Base-by-base conservation (phyloP, 2,888 invertebrate species). In the Xylophagus ater region DNA sequence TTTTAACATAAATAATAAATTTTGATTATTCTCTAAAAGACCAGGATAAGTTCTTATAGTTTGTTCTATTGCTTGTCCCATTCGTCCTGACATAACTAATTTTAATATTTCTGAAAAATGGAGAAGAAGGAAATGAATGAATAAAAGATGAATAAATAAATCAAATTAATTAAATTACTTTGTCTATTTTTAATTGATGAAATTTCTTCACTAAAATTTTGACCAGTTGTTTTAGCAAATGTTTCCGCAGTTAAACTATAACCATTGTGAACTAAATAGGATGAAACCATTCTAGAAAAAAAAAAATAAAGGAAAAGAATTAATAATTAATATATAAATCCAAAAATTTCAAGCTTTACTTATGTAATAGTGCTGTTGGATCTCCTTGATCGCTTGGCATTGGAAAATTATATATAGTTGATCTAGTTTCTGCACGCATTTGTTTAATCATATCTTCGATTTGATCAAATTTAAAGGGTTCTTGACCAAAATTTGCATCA, bases 401-500 rank as follows among this genome's bases (percentile, higher is more conserved):
- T 40, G 88, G 85, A 67, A 85, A 88, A 67, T 85, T 80, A 61
- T 85, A 81, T 55, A 94, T 89, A 54, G 85, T 81, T 55, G 76
- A 68, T 49, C 82, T 75, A 18, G 88, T 89, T 59, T 85, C 78
- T 49, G 81, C 77, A 56, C 84, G 76, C 66, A 93, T 73, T 68
- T 93, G 93, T 56, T 83, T 78, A 73, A 96, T 81, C 83, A 96
- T 93, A 60, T 93, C 92, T 65, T 90, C 87, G 53, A 98, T 92
- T 54, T 63, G 58, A 69, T 98, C 93, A 70, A 92, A 99, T 58
- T 90, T 80, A 69, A 99, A 98, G 13, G 94, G 94, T 55, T 81
- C 79, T 66, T 94, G 93, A 1, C 98, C 98, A 67, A 99, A 98
- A 73, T 99, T 98, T 3, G 94, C 94, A 67, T 96, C 94, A 37